Base-by-base conservation (phyloP, 1,140 invertebrate genomes). In the Atta cephalotes region DNA sequence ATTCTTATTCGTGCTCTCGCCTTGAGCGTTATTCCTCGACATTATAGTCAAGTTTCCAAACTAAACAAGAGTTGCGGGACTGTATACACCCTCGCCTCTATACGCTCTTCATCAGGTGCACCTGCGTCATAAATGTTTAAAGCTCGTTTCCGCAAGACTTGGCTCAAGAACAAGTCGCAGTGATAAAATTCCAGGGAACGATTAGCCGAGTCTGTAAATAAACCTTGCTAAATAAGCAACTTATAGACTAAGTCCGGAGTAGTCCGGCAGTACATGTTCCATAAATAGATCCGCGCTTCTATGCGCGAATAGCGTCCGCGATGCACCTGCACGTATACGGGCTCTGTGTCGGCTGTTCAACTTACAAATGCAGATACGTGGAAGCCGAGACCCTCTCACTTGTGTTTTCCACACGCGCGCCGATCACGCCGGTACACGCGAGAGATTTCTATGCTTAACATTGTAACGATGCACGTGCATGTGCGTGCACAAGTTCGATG, bases 131-230 rank as follows among this genome's bases (percentile, higher is more conserved):
- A 74, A 82, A 82, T 74, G 68, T 82, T 82, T 82, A 74, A 82
- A 74, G 53, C 53, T 39, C 68, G 66, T 82, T 82, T 82, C 79
- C 79, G 56, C 68, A n/a, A 66, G 68, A 82, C 68, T 82, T 82
- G 80, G 68, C 70, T 74, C 16, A 35, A 68, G 80, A 82, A 62
- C 56, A 49, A 74, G 56, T 76, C 39, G 45, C n/a, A 35, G 68
- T 84, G 80, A 84, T 84, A 76, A 84, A 84, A 84, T 74, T 84
- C 80, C 70, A 51, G 45, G 39, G 56, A 84, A 76, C 80, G 80
- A 84, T 84, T 84, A 84, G 80, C 53, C 53, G 53, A 31, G 56
- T 74, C 53, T 62, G 25, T 62, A 74, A 76, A 84, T 84, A 76
- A 35, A 76, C 56, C 39, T 45, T 39, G 70, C 68, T 70, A 70